Conservation (phyloP, 2,797 vertebrate genomes). For the Neopelma chrysocephalum region DNA sequence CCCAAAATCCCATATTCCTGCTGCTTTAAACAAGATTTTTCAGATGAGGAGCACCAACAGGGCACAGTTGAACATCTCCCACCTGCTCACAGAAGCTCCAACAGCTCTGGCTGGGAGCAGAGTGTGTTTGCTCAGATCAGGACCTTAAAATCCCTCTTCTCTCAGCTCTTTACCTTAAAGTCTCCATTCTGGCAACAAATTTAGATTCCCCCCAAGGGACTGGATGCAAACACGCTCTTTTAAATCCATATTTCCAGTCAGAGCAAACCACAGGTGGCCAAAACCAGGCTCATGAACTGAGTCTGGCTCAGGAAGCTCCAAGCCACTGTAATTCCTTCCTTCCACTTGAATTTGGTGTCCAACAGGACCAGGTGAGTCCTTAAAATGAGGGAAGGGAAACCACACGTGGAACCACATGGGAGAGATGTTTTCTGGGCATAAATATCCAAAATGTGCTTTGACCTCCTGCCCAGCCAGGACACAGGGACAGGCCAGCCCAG, state of each 20-base stretch:
- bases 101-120: neutral
- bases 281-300: neutral
- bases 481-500: neutral
- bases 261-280: neutral
- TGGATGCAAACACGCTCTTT: neutral
- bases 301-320: neutral
- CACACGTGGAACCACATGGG: neutral
- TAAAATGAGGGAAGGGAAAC: neutral
- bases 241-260: neutral
- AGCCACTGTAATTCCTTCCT: neutral
- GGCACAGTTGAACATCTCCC: neutral
- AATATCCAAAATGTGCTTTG: accelerated
- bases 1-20: neutral
- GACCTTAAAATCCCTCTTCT: neutral
- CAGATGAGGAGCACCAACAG: accelerated
- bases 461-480: neutral
- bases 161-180: neutral
- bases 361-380: neutral
- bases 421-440: neutral
- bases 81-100: neutral
- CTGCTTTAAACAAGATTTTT: neutral
- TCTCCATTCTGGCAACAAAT: neutral
- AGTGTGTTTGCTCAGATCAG: neutral
- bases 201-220: neutral
- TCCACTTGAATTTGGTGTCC: too few relatives aligned